Evolutionary conservation across 2,113 vertebrate genomes (phyloP).

Genomic region (Macaca nemestrina): DNA sequence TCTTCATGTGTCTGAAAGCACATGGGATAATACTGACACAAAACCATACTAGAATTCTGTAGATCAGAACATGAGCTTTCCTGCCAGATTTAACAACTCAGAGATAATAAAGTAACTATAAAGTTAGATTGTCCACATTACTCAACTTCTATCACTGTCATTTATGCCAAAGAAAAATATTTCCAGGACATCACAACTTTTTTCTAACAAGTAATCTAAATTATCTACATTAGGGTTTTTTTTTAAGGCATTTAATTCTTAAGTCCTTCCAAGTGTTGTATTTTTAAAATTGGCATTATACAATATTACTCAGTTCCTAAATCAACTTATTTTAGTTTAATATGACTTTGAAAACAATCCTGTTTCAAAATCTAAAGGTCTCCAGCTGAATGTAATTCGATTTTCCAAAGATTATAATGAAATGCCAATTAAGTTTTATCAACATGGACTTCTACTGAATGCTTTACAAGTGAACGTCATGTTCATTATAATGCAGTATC

Average conservation of each 20-base stretch:
- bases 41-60: neutral
- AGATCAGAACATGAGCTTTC: neutral
- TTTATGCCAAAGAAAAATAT: neutral
- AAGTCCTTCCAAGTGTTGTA: neutral
- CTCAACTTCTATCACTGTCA: neutral
- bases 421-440: slow-evolving; percentile 26
- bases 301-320: neutral
- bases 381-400: slow-evolving; percentile 19
- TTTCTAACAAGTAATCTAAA: neutral
- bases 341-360: slow-evolving; percentile 32
- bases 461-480: neutral
- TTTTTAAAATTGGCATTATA: slow-evolving; percentile 37
- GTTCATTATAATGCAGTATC: slow-evolving; percentile 25
- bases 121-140: neutral
- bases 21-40: neutral
- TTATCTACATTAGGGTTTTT: neutral
- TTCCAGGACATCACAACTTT: neutral
- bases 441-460: slow-evolving; percentile 16
- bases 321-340: slow-evolving; percentile 35
- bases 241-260: slow-evolving; percentile 16
- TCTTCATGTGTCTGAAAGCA: slow-evolving; percentile 10
- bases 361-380: neutral
- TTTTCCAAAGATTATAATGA: slow-evolving; percentile 40
- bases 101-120: neutral
- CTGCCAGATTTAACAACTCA: neutral